phyloP scores from a whole-genome alignment of 1,140 invertebrate species.

The Paramacrobiotus metropolitanus region DNA sequence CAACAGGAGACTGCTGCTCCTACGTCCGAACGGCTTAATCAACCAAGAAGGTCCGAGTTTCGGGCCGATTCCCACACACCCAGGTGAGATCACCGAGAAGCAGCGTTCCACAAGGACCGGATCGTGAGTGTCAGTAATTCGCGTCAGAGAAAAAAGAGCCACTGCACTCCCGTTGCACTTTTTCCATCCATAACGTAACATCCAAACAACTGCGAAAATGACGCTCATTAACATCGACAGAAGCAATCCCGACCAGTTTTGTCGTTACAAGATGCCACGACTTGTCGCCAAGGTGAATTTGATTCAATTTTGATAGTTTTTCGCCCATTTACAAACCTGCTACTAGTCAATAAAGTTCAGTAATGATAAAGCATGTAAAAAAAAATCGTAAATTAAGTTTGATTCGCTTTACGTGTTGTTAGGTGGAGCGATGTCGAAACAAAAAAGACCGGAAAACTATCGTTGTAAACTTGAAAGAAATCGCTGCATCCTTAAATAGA shows the following conservation, averaged over 20 bases:
- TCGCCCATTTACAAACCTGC: no score
- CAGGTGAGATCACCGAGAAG: neutral
- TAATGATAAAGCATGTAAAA: no score
- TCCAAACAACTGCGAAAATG: neutral
- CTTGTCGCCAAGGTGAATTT: conserved; percentile 60
- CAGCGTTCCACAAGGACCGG: neutral
- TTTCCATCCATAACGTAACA: neutral
- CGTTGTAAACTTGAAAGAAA: conserved; percentile 95
- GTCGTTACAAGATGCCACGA: conserved; percentile 99
- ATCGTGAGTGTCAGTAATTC: neutral
- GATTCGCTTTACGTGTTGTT: no score
- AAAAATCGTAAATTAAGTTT: no score
- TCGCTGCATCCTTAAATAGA: conserved; percentile 84
- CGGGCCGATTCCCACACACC: neutral
- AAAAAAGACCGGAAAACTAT: conserved; percentile 99
- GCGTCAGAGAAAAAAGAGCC: neutral
- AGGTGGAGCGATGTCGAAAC: conserved; percentile 65
- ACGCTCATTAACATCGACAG: conserved; percentile 78
- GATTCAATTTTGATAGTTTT: no score
- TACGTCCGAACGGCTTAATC: neutral
- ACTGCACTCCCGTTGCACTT: neutral
- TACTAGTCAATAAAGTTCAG: no score
- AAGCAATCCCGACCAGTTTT: conserved; percentile 88
- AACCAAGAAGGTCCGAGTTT: neutral
- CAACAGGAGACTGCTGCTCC: neutral